These are phyloP conservation scores for Puffinus mauretanicus DNA, from an alignment of 2,113 vertebrate genomes.

Conservation along the genomic window DNA sequence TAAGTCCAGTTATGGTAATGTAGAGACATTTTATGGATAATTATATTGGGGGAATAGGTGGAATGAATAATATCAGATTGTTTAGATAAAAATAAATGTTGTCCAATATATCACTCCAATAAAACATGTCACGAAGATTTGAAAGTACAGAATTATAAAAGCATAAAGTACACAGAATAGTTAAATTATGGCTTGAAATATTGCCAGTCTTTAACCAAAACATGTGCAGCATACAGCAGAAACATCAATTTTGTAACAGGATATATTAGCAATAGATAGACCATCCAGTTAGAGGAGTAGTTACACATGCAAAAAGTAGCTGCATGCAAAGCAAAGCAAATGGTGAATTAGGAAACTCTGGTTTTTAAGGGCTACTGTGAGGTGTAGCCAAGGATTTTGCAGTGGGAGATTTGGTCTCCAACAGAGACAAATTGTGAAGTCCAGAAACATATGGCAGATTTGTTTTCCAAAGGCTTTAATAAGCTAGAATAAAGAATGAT, in stretches of 20 bases:
- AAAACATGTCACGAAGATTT: neutral
- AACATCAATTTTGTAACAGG: neutral
- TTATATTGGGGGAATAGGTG: neutral
- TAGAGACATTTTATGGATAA: neutral
- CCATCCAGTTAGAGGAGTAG: neutral
- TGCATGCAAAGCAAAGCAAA: constrained; percentile 7
- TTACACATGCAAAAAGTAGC: neutral
- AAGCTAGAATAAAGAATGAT: neutral
- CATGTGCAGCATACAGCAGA: neutral
- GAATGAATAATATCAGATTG: neutral
- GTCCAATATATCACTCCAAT: neutral
- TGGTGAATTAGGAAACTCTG: neutral
- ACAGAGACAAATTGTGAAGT: neutral
- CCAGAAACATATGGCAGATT: neutral
- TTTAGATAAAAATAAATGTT: neutral
- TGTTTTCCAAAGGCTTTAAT: neutral
- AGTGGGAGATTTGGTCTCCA: neutral
- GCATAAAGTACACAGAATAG: neutral
- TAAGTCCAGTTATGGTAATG: neutral
- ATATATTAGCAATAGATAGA: neutral
- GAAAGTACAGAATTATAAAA: neutral
- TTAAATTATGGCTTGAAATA: neutral
- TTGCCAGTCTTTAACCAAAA: neutral
- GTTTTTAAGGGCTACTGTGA: neutral
- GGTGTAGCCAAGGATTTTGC: neutral